Evolutionary conservation across 2,888 invertebrate species (phyloP).

Genomic region (Protophormia terraenovae): DNA sequence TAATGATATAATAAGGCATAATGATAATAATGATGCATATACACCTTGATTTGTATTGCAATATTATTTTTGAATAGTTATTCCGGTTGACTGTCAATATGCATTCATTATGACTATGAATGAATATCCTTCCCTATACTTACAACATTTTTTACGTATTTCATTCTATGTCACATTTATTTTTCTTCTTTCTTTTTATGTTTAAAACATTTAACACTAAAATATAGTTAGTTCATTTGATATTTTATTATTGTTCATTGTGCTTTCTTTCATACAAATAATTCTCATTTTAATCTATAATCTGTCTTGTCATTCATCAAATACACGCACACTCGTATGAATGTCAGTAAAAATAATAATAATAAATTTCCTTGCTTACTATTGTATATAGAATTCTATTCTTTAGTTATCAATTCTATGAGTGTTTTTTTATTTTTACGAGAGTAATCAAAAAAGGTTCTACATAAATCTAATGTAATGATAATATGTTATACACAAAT

Average conservation of each 20-base stretch:
- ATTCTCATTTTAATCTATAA: conserved; percentile 25
- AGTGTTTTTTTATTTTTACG: not conserved
- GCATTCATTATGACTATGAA: not conserved
- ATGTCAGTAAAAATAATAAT: not conserved
- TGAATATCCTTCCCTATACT: not conserved
- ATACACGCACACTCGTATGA: not conserved
- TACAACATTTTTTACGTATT: not conserved
- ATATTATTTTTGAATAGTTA: not conserved
- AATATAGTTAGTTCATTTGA: not conserved
- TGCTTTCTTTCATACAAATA: conserved; percentile 4
- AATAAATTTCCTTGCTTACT: not conserved
- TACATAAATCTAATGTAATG: no score
- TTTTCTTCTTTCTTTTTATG: not conserved
- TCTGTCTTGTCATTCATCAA: conserved; percentile 25
- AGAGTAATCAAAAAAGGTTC: not conserved
- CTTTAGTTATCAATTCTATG: not conserved
- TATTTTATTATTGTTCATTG: not conserved
- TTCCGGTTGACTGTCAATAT: not conserved
- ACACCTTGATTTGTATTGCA: not conserved
- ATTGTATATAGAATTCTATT: not conserved
- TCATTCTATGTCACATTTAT: not conserved
- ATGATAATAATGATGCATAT: not conserved
- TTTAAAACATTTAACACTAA: not conserved
- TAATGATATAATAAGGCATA: not conserved
- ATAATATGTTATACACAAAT: no score